Evolutionary conservation across 2,113 vertebrate species (phyloP).

Genomic region (Notothenia rossii): DNA sequence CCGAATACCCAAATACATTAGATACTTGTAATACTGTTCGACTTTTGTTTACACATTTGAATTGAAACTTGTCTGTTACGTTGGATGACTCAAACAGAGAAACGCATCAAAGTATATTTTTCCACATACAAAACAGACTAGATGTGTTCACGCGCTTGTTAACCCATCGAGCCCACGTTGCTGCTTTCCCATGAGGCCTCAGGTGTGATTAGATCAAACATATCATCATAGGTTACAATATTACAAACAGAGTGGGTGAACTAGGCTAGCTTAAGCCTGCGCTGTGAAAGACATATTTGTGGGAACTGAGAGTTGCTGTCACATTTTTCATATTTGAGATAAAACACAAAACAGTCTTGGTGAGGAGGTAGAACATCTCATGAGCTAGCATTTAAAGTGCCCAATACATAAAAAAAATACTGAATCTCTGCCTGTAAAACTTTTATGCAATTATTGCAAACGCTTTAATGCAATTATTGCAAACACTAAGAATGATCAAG

Average conservation of each 20-base stretch:
- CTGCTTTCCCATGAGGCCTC: neutral
- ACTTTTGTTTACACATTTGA: constrained; percentile 12
- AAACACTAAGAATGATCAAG: neutral
- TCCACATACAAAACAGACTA: neutral
- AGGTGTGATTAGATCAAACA: neutral
- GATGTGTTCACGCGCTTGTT: neutral
- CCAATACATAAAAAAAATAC: neutral
- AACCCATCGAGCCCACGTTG: neutral
- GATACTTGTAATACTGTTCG: neutral
- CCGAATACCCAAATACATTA: neutral
- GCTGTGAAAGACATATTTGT: too few species aligned
- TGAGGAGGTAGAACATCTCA: neutral
- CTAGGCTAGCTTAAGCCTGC: neutral
- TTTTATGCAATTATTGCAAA: neutral
- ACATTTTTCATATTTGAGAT: neutral
- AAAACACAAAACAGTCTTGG: neutral
- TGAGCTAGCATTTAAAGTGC: neutral
- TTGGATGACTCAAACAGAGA: neutral
- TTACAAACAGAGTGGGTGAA: neutral
- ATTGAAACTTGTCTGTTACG: neutral
- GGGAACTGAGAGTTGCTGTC: neutral
- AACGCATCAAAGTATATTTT: neutral
- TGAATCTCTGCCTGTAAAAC: too few species aligned
- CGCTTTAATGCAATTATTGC: neutral
- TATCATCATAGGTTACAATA: neutral